Conservation (phyloP, 2,113 vertebrate species). For the Nanorana parkeri region DNA sequence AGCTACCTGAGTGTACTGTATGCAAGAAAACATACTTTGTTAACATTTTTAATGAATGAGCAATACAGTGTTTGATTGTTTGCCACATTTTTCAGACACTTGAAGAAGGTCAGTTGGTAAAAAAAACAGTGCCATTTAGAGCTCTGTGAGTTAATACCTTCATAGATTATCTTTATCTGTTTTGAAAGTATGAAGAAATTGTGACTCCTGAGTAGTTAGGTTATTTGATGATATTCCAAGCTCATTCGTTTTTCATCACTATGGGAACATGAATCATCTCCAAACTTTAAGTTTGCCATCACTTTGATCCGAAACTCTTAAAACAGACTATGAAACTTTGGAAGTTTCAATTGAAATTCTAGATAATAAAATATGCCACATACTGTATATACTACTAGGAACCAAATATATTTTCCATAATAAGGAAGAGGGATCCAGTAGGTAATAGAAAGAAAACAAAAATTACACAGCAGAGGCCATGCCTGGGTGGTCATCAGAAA, state of each 20-base stretch:
- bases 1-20: no score
- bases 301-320: slow-evolving; percentile 26
- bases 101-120: no score
- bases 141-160: no score
- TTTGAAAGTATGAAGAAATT: neutral
- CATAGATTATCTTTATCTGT: no score
- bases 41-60: no score
- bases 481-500: neutral
- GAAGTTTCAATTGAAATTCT: neutral
- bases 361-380: neutral
- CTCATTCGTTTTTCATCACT: slow-evolving; percentile 8
- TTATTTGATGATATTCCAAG: slow-evolving; percentile 32
- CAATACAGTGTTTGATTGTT: no score
- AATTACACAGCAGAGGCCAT: no score
- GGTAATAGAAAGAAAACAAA: neutral
- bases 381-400: neutral
- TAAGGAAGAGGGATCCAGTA: neutral
- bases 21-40: no score
- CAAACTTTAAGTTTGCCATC: neutral
- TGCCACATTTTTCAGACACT: no score
- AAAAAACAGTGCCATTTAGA: no score
- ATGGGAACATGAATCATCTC: slow-evolving; percentile 23
- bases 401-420: neutral
- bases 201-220: neutral
- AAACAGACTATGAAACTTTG: neutral